Percentiles rank a stretch among this genome's conserved stretches.
Conservation (phyloP, 2,888 invertebrate species). For the Noctua janthina region DNA sequence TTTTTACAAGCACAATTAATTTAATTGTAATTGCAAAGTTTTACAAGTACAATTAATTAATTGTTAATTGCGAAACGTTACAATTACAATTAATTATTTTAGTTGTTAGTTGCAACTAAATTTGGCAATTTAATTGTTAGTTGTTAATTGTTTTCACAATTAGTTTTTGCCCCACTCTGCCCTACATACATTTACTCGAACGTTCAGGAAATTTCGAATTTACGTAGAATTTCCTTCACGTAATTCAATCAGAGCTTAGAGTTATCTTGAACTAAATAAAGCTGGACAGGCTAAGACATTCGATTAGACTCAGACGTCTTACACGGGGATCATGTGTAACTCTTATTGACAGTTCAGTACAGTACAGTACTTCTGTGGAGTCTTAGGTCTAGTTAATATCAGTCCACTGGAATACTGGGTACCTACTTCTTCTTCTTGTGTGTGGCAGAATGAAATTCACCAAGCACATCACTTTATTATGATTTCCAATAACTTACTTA, state of each 20-base stretch:
- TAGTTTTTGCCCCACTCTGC: no score
- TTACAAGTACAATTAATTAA: no score
- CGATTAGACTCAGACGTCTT: not conserved
- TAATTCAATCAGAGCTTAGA: not conserved
- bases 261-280: slow-evolving; percentile 2
- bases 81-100: no score
- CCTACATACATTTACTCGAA: not conserved
- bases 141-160: no score
- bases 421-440: not conserved
- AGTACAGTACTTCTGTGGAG: not conserved
- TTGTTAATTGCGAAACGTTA: no score
- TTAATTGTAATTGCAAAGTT: no score
- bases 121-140: no score
- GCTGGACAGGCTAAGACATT: not conserved
- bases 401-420: not conserved
- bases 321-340: not conserved
- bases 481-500: not conserved
- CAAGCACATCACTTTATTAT: not conserved
- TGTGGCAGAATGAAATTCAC: not conserved
- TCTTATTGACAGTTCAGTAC: not conserved
- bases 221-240: not conserved
- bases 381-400: not conserved
- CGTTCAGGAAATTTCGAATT: not conserved
- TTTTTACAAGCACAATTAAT: no score
- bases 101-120: no score